Conservation (phyloP, 1,140 invertebrate species). For the Oncopeltus fasciatus region DNA sequence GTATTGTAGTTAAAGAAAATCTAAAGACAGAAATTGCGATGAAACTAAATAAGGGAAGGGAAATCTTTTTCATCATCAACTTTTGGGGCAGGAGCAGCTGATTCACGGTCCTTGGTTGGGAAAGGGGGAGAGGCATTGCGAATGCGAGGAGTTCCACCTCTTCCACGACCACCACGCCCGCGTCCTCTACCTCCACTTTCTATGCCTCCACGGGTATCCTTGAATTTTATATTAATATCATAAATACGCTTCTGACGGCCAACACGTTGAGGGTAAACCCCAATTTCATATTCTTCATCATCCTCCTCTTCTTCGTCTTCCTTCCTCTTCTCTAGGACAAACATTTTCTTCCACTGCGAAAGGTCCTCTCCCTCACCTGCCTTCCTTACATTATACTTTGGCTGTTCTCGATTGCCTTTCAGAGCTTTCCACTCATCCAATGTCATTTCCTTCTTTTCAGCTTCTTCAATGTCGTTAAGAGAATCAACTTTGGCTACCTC, state of each 20-base stretch:
- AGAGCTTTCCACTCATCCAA: conserved; percentile 78
- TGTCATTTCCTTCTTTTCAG: conserved; percentile 34
- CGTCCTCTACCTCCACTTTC: conserved; percentile 29
- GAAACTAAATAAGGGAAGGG: not conserved
- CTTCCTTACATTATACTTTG: conserved; percentile 76
- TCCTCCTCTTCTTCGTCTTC: conserved; percentile 32
- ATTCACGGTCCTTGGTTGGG: not conserved
- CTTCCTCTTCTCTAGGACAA: conserved; percentile 64
- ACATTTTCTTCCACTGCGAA: conserved; percentile 83
- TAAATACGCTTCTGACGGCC: conserved; percentile 53
- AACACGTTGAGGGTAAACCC: conserved; percentile 11
- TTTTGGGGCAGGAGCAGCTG: not conserved
- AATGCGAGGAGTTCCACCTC: not conserved
- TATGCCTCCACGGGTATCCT: conserved; percentile 41
- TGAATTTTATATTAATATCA: conserved; percentile 79
- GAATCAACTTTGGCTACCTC: not conserved
- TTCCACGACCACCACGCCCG: conserved; percentile 25
- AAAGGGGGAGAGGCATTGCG: not conserved
- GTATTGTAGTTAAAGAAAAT: too few relatives aligned
- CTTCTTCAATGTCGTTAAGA: conserved; percentile 15
- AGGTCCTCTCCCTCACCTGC: conserved; percentile 82
- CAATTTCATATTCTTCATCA: conserved; percentile 5
- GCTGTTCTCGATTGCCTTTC: conserved; percentile 49
- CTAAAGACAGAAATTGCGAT: too few relatives aligned
- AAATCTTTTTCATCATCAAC: conserved; percentile 9